phyloP scores from a whole-genome alignment of 2,113 vertebrate species.

The Mastomys coucha region DNA sequence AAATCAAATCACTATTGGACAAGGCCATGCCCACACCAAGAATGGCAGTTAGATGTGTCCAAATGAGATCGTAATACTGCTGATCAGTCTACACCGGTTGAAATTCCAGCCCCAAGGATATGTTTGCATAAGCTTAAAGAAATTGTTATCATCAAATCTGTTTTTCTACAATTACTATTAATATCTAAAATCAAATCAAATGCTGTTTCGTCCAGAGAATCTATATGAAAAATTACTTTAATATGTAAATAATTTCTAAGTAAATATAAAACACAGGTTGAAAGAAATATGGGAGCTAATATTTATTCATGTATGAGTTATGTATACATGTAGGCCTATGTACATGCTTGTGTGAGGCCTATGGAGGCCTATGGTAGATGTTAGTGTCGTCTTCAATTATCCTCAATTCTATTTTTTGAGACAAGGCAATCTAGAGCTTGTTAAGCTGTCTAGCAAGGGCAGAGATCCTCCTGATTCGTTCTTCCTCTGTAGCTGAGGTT shows the following conservation, averaged over 20 bases:
- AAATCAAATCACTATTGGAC: conserved; percentile 55
- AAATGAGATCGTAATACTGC: conserved; percentile 36
- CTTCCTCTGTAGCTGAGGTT: background rate
- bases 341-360: too few relatives aligned
- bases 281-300: background rate
- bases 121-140: background rate
- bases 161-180: background rate
- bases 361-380: too few relatives aligned
- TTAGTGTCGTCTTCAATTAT: background rate
- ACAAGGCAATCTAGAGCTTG: too few relatives aligned
- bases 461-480: background rate
- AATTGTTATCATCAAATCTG: background rate
- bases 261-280: background rate
- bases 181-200: background rate
- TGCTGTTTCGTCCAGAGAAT: background rate
- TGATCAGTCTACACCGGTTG: background rate
- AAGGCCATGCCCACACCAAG: conserved; percentile 2
- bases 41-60: conserved; percentile 25
- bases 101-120: background rate
- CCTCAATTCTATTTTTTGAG: background rate
- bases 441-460: background rate
- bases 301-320: background rate
- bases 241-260: background rate
- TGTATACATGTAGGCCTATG: too few relatives aligned
- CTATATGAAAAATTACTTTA: background rate